Conservation (phyloP, 2,797 vertebrate species). For the Tokudaia muenninki region DNA sequence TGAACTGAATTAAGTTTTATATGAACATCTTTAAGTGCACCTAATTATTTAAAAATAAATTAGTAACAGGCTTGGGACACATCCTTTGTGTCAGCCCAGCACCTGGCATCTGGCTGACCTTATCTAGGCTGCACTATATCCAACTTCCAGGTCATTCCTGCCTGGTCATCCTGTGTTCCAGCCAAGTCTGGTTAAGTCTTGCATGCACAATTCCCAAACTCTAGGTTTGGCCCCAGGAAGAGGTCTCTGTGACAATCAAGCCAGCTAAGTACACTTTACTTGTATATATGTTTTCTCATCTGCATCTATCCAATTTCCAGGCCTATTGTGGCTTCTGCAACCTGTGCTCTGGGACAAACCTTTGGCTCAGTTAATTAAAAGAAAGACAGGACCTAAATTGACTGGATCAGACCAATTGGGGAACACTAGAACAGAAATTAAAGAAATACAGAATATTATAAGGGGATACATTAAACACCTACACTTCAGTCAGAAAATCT, state of each 20-base stretch:
- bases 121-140: neutral
- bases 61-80: neutral
- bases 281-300: too few relatives aligned
- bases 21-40: neutral
- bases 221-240: too few relatives aligned
- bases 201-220: neutral
- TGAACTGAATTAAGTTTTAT: constrained; percentile 9
- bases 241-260: neutral
- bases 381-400: neutral
- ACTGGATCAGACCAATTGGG: neutral
- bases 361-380: neutral
- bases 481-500: neutral
- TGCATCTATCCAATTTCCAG: neutral
- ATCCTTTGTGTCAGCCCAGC: neutral
- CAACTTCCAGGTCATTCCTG: neutral
- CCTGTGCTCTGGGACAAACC: neutral
- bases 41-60: constrained; percentile 16
- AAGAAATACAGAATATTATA: neutral
- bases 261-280: neutral
- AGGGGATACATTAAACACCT: neutral
- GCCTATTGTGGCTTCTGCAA: neutral
- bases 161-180: neutral
- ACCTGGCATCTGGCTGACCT: neutral
- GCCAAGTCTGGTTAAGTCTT: neutral
- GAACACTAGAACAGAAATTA: neutral